These are phyloP conservation scores for Camponotus floridanus DNA, from an alignment of 1,140 invertebrate species.

Conservation along the genomic window DNA sequence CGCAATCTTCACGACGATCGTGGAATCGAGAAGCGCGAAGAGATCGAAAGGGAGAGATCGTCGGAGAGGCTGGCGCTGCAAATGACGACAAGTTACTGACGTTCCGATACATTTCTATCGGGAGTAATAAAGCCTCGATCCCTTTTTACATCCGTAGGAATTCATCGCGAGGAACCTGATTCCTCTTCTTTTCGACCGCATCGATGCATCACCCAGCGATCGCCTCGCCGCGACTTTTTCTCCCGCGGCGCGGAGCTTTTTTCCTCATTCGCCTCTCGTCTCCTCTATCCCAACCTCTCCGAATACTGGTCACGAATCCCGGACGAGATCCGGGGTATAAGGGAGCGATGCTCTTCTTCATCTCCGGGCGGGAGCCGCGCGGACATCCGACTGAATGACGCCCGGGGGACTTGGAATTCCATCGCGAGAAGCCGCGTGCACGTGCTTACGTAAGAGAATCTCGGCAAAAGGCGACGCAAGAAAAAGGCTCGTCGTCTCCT, in stretches of 20 bases:
- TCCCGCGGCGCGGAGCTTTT: constrained; percentile 63
- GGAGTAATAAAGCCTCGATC: constrained; percentile 65
- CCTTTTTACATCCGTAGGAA: constrained; percentile 64
- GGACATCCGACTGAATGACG: constrained; percentile 70
- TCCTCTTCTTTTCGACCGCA: constrained; percentile 60
- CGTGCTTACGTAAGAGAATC: constrained; percentile 76
- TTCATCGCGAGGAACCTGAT: constrained; percentile 53
- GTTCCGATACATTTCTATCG: constrained; percentile 75
- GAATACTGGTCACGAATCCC: constrained; percentile 39
- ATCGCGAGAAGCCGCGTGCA: constrained; percentile 62
- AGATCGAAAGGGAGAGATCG: neutral
- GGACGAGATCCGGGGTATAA: constrained; percentile 9
- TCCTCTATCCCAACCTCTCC: constrained; percentile 33
- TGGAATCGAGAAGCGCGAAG: neutral
- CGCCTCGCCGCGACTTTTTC: constrained; percentile 69
- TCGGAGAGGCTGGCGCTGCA: constrained; percentile 26
- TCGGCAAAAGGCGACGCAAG: constrained; percentile 67
- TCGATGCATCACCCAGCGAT: constrained; percentile 59
- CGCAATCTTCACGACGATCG: neutral
- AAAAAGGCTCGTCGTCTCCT: constrained; percentile 51
- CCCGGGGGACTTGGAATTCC: constrained; percentile 74
- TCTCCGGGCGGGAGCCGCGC: constrained; percentile 40
- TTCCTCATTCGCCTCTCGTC: neutral
- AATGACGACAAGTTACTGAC: constrained; percentile 73
- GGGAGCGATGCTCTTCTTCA: constrained; percentile 50